Evolutionary conservation across 2,113 vertebrate genomes (phyloP).

Genomic region (Oncorhynchus masou): DNA sequence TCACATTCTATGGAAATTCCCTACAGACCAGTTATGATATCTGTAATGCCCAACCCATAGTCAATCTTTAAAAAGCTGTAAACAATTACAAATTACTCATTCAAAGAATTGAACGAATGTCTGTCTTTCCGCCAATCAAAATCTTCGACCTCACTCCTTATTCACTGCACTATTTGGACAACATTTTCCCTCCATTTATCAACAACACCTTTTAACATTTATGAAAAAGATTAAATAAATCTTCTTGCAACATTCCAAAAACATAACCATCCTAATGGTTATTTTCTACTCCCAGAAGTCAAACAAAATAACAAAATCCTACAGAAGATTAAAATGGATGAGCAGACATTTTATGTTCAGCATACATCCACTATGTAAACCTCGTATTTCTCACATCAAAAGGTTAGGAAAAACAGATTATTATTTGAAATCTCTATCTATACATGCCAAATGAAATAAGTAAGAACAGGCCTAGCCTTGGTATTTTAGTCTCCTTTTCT

Average conservation of each 20-base stretch:
- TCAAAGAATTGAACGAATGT: slow-evolving; percentile 71
- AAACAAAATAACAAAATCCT: slow-evolving; percentile 5
- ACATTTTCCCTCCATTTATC: slow-evolving; percentile 71
- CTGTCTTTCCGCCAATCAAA: slow-evolving; percentile 75
- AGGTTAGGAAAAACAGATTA: slow-evolving; percentile 24
- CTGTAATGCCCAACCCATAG: slow-evolving; percentile 33
- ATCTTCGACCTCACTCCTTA: slow-evolving; percentile 73
- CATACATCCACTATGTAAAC: slow-evolving; percentile 19
- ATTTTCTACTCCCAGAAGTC: slow-evolving; percentile 25
- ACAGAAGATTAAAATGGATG: slow-evolving; percentile 38
- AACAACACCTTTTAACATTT: slow-evolving; percentile 25
- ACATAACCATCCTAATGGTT: neutral
- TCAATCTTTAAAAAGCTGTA: slow-evolving; percentile 30
- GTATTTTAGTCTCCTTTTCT: slow-evolving; percentile 4
- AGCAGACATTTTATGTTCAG: slow-evolving; percentile 67
- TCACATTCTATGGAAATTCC: neutral
- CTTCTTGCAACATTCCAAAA: neutral
- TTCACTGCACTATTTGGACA: slow-evolving; percentile 48
- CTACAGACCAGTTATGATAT: neutral
- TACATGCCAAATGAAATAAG: slow-evolving; percentile 42
- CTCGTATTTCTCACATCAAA: slow-evolving; percentile 27
- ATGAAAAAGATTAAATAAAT: neutral
- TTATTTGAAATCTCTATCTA: slow-evolving; percentile 30
- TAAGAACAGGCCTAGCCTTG: slow-evolving; percentile 37
- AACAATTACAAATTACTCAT: slow-evolving; percentile 57